These are phyloP conservation scores for Maniola jurtina DNA, from an alignment of 1,140 invertebrate species.

Conservation along the genomic window DNA sequence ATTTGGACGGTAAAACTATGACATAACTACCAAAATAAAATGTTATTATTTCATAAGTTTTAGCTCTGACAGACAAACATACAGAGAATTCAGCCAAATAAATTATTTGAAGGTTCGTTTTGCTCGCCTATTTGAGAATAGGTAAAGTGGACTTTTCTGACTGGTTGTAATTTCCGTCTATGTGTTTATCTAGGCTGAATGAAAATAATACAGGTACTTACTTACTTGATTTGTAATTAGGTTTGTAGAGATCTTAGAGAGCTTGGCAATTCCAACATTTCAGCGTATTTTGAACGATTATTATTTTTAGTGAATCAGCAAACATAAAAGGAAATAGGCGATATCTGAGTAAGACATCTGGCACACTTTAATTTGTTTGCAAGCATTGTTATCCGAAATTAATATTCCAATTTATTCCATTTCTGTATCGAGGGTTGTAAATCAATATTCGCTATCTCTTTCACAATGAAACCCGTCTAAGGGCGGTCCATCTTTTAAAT, in stretches of 20 bases:
- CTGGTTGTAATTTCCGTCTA: too few species aligned
- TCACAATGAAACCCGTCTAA: slow-evolving; percentile 46
- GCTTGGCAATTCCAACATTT: background rate
- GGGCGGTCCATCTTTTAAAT: slow-evolving; percentile 34
- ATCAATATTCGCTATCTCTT: slow-evolving; percentile 71
- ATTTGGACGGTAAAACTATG: slow-evolving; percentile 10
- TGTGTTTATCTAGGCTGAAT: too few species aligned
- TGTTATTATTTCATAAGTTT: too few species aligned
- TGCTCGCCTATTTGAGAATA: too few species aligned
- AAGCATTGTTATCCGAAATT: slow-evolving; percentile 75
- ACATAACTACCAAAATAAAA: too few species aligned
- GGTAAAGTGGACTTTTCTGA: too few species aligned
- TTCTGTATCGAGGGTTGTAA: slow-evolving; percentile 68
- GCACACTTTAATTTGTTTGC: slow-evolving; percentile 75
- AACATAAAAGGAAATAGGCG: slow-evolving; percentile 53
- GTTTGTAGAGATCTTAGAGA: background rate
- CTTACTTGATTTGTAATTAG: background rate
- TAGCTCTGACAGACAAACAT: too few species aligned
- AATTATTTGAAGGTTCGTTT: too few species aligned
- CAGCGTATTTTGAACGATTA: background rate
- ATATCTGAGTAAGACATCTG: slow-evolving; percentile 70
- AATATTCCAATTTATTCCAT: slow-evolving; percentile 78
- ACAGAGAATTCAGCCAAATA: too few species aligned
- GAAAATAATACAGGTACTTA: too few species aligned
- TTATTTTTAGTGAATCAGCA: slow-evolving; percentile 27